phyloP scores from a whole-genome alignment of 2,113 vertebrate genomes.

The Nannobrachium achirus region DNA sequence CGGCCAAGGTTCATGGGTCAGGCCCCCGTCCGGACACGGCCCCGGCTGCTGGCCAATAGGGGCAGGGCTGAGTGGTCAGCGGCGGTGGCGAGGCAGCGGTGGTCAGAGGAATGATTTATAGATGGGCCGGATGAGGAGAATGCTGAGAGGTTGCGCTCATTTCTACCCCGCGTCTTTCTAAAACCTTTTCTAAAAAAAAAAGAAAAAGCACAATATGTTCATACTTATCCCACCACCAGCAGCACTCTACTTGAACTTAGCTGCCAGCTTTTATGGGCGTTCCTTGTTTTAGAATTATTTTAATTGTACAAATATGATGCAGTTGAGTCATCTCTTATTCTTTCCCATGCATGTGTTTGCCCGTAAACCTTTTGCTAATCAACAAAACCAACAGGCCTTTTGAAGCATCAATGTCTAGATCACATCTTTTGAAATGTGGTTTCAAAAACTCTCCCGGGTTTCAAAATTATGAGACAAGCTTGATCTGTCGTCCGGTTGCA shows the following conservation, averaged over 20 bases:
- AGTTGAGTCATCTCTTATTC: slow-evolving; percentile 48
- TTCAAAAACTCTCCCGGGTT: slow-evolving; percentile 49
- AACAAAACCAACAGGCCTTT: slow-evolving; percentile 58
- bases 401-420: slow-evolving; percentile 36
- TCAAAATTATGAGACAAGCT: slow-evolving; percentile 62
- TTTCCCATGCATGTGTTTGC: slow-evolving; percentile 46
- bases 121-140: slow-evolving; percentile 59
- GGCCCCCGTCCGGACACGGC: slow-evolving; percentile 82
- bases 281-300: slow-evolving; percentile 27
- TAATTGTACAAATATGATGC: slow-evolving; percentile 40
- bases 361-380: slow-evolving; percentile 59
- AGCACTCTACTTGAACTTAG: slow-evolving; percentile 33
- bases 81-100: slow-evolving; percentile 75
- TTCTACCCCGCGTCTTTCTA: slow-evolving; percentile 51
- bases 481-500: slow-evolving; percentile 56
- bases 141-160: slow-evolving; percentile 61
- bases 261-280: slow-evolving; percentile 20
- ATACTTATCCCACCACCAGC: slow-evolving; percentile 45
- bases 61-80: slow-evolving; percentile 65
- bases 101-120: slow-evolving; percentile 82
- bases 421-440: slow-evolving; percentile 57
- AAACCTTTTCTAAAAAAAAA: slow-evolving; percentile 27
- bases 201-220: slow-evolving; percentile 62
- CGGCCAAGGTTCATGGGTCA: slow-evolving; percentile 89
- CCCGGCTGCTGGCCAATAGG: slow-evolving; percentile 82